Percentiles rank a stretch among this genome's conserved stretches.
Evolutionary conservation across 2,113 vertebrate species (phyloP).

Genomic region (Eudorcas thomsonii): DNA sequence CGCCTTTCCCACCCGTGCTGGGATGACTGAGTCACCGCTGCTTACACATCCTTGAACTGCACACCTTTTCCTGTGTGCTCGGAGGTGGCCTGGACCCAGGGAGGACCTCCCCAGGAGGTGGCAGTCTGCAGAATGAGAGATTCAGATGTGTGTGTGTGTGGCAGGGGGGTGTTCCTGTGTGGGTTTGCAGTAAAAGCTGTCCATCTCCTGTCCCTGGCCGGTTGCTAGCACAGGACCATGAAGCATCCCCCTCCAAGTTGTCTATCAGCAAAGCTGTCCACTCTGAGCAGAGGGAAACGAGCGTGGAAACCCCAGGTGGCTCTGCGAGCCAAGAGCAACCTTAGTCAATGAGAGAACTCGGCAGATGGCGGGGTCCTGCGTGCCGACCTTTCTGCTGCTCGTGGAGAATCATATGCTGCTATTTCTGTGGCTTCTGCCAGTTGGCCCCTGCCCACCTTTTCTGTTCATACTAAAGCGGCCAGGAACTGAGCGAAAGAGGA

Average conservation of each 20-base stretch:
- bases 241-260: constrained; percentile 16
- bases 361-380: constrained; percentile 57
- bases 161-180: background rate
- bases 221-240: constrained; percentile 24
- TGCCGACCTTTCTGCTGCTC: constrained; percentile 78
- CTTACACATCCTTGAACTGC: constrained; percentile 53
- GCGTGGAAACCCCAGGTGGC: constrained; percentile 75
- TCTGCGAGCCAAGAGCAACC: constrained; percentile 77
- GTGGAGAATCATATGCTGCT: constrained; percentile 81
- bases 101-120: background rate
- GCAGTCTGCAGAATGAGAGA: constrained; percentile 24
- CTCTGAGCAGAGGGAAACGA: constrained; percentile 75
- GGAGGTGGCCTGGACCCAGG: background rate
- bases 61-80: constrained; percentile 43
- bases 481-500: constrained; percentile 77
- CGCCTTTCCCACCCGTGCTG: constrained; percentile 24
- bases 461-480: constrained; percentile 81
- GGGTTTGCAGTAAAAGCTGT: constrained; percentile 37
- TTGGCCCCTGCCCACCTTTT: constrained; percentile 83
- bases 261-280: constrained; percentile 67
- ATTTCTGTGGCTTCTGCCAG: constrained; percentile 82
- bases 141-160: background rate
- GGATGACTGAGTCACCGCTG: constrained; percentile 43
- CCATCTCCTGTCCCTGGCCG: constrained; percentile 32
- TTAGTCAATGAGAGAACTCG: constrained; percentile 58